Evolutionary conservation across 1,140 invertebrate species (phyloP).

Genomic region (Drosophila sechellia): DNA sequence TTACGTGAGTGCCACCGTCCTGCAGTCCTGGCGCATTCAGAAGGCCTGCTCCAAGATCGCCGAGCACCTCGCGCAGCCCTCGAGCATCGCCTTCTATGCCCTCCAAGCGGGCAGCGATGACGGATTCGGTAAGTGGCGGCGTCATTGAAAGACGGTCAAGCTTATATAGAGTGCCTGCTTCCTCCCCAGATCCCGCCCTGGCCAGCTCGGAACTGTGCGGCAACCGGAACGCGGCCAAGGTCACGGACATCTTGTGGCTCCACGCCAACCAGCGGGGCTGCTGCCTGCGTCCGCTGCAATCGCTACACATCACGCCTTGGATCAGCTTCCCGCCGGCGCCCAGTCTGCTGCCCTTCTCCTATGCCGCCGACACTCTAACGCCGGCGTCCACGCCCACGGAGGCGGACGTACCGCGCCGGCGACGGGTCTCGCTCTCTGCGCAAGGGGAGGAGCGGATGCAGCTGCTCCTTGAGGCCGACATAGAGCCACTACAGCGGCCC

Average conservation of each 20-base stretch:
- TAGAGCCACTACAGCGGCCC: conserved; percentile 30
- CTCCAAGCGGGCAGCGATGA: conserved; percentile 76
- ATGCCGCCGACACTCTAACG: conserved; percentile 42
- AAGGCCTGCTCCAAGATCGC: conserved; percentile 84
- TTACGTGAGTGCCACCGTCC: conserved; percentile 88
- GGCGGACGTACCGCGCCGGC: not conserved
- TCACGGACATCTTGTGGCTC: conserved; percentile 86
- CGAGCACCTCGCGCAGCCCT: conserved; percentile 84
- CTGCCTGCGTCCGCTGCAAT: conserved; percentile 85
- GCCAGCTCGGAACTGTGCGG: conserved; percentile 85
- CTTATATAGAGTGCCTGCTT: not conserved
- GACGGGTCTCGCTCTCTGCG: conserved; percentile 42
- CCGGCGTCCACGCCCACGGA: conserved; percentile 46
- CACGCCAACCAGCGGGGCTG: conserved; percentile 85
- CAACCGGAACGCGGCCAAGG: conserved; percentile 85
- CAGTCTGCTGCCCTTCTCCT: conserved; percentile 67
- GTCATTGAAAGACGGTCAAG: not conserved
- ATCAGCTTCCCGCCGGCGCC: conserved; percentile 73
- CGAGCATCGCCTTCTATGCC: conserved; percentile 78
- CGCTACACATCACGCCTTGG: conserved; percentile 83
- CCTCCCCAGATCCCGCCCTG: conserved; percentile 64
- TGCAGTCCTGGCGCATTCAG: conserved; percentile 88
- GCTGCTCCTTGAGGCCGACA: conserved; percentile 63
- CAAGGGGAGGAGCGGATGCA: conserved; percentile 51
- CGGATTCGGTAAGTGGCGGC: conserved; percentile 68